A percentile compares a stretch with the other conserved stretches of the same genome.
phyloP scores from a whole-genome alignment of 2,797 vertebrate genomes.

The Molothrus ater region DNA sequence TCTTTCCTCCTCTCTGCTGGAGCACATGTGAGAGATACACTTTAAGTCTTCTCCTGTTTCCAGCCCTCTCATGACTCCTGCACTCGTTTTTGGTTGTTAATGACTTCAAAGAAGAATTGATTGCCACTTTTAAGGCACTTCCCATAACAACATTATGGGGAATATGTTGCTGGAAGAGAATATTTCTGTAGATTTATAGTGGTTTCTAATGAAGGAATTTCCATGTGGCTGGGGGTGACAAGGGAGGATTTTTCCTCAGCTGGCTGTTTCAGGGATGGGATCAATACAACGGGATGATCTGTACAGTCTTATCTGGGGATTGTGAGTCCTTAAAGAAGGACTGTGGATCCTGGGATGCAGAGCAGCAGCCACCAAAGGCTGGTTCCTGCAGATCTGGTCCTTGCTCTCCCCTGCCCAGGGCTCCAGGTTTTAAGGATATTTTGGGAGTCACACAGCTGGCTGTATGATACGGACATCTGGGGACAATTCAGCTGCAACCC shows the following conservation, averaged over 20 bases:
- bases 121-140: slow-evolving; percentile 25
- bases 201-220: not conserved
- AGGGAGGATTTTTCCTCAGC: not conserved
- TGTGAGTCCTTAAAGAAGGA: not conserved
- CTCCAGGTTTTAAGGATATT: not conserved
- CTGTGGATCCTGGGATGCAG: not conserved
- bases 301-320: not conserved
- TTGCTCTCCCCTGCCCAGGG: not conserved
- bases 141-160: not conserved
- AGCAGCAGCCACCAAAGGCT: not conserved
- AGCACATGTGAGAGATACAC: slow-evolving; percentile 12
- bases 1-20: slow-evolving; percentile 22
- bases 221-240: not conserved
- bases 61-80: not conserved
- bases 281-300: not conserved
- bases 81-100: slow-evolving; percentile 1
- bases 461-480: not conserved
- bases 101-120: slow-evolving; percentile 21
- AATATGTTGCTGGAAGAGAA: not conserved
- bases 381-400: not conserved
- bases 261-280: not conserved
- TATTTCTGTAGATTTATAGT: not conserved
- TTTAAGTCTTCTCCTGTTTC: slow-evolving; percentile 3
- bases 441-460: not conserved
- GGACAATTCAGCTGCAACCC: not conserved